phyloP scores from a whole-genome alignment of 2,797 vertebrate genomes.

The Lycodopsis pacificus region DNA sequence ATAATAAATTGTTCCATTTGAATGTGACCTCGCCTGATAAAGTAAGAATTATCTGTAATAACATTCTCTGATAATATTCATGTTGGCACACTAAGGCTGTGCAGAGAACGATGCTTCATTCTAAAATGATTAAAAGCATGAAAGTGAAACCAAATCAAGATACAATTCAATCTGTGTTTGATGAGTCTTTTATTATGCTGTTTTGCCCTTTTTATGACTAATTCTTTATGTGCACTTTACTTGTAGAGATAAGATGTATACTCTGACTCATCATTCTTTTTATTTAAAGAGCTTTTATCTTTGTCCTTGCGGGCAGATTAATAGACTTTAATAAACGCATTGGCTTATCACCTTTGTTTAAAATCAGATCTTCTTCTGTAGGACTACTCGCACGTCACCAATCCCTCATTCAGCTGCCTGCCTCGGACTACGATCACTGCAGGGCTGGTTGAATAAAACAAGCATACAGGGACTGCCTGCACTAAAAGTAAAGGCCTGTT shows the following conservation, averaged over 20 bases:
- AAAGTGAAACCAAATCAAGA: constrained; percentile 12
- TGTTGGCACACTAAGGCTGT: background rate
- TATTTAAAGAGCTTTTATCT: constrained; percentile 43
- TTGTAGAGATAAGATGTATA: constrained; percentile 10
- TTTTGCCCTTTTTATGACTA: constrained; percentile 22
- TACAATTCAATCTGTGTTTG: background rate
- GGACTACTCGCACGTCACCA: constrained; percentile 7
- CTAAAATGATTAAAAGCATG: background rate
- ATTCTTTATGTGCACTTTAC: constrained; percentile 6
- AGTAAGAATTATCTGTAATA: constrained; percentile 2
- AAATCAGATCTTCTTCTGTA: constrained; percentile 24
- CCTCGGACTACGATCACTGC: background rate
- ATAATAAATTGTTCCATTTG: background rate
- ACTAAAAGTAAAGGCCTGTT: background rate
- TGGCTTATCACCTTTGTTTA: constrained; percentile 39
- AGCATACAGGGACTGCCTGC: background rate
- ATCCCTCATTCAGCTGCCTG: constrained; percentile 15
- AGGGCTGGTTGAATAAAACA: background rate
- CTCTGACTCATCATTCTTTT: constrained; percentile 28
- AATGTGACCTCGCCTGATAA: background rate
- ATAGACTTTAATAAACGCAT: constrained; percentile 44
- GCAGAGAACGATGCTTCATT: background rate
- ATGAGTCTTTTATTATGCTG: constrained; percentile 16
- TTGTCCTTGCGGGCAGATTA: constrained; percentile 42
- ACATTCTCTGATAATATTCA: constrained; percentile 21